Evolutionary conservation across 2,888 invertebrate species (phyloP), one percentile per base, ranked within the genome.

Genomic region (Rhyacophila evoluta): DNA sequence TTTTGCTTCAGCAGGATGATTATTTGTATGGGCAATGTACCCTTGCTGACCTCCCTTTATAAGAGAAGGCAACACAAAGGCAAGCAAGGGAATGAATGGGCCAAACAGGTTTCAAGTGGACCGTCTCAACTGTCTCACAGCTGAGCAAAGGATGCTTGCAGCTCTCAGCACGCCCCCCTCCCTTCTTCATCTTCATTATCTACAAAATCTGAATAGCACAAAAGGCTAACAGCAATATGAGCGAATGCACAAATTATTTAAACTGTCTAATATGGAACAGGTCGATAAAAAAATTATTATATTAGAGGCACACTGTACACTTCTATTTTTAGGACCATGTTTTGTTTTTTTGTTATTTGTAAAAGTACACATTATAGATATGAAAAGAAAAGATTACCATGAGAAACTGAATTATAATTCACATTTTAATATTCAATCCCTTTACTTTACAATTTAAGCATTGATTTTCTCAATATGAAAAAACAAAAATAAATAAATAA

Each of bases 91-190:
- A 72, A 75, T 80, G 75, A 80, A 80, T 80, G 70, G 77, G 55
- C 10, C 15, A 55, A 80, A 80, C 80, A 72, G 80, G 80, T 80
- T 80, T 78, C 29, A 12, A 68, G 37, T 71, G 73, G 74, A 74
- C 41, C 37, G 19, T 72, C 37, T 19, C 72, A 72, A 72, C 25
- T 37, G 33, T 72, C 29, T 25, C 36, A 37, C 29, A 27, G 37
- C 37, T 36, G 37, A 68, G 73, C 25, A 15, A 68, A 68, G 41
- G 71, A 29, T 33, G 68, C 69, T n/a, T 36, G 69, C 75, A 69
- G 27, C 37, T 19, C 55, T 27, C 33, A 55, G 77, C 77, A 33
- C 39, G 37, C 19, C 38, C 41, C 36, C 15, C 71, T 12, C 71
- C 41, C 72, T n/a, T 25, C 36, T 2, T 19, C 8, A 12, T 5